A percentile compares a stretch with the other conserved stretches of the same genome.
Evolutionary conservation across 2,888 invertebrate genomes (phyloP).

Genomic region (Thyatira batis): DNA sequence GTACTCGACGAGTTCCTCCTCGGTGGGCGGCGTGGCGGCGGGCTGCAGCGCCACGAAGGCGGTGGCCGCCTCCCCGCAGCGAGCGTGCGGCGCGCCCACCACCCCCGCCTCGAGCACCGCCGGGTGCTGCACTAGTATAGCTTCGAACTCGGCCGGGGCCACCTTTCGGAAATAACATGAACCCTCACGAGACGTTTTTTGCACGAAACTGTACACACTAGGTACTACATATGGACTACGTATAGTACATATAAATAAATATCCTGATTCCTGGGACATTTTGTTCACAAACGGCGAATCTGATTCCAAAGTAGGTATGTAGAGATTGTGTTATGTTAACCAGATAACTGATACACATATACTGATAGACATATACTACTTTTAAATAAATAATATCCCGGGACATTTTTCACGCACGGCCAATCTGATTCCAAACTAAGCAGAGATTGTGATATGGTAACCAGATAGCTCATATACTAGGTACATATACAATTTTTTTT

Average conservation of each 20-base stretch:
- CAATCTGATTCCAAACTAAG: too few species aligned
- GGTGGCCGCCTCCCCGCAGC: slow-evolving; percentile 9
- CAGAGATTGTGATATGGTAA: too few species aligned
- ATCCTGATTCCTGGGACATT: too few species aligned
- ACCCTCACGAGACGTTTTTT: background rate
- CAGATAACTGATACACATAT: too few species aligned
- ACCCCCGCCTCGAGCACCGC: slow-evolving; percentile 17
- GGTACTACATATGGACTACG: background rate
- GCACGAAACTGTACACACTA: background rate
- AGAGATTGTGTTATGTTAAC: too few species aligned
- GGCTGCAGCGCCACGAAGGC: slow-evolving; percentile 16
- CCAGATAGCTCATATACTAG: too few species aligned
- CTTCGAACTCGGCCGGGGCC: slow-evolving; percentile 18
- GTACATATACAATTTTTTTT: too few species aligned
- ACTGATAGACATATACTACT: too few species aligned
- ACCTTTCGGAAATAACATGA: slow-evolving; percentile 5
- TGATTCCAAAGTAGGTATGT: too few species aligned
- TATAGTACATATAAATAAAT: background rate
- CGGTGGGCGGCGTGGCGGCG: slow-evolving; percentile 2
- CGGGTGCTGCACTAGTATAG: slow-evolving; percentile 14
- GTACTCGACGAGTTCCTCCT: slow-evolving; percentile 8
- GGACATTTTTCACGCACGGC: too few species aligned
- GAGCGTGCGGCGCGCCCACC: slow-evolving; percentile 12
- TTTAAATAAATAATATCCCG: too few species aligned
- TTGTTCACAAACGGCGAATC: too few species aligned